Evolutionary conservation across 2,113 vertebrate species (phyloP).

Genomic region (Tyrannus savana): DNA sequence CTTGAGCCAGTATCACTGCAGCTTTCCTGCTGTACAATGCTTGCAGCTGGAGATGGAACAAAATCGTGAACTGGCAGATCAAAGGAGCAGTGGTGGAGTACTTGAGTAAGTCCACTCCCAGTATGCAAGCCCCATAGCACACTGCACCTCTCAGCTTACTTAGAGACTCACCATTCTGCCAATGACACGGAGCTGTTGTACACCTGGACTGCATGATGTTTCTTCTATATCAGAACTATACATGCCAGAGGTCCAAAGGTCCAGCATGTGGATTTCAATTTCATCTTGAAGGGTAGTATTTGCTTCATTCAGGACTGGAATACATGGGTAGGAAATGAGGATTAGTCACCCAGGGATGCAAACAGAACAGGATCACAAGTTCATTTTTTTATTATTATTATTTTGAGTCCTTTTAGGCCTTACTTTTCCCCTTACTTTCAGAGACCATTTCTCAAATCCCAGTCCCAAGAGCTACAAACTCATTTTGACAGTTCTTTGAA

Average conservation of each 20-base stretch:
- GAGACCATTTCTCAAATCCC: background rate
- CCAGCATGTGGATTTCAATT: background rate
- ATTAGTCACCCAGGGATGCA: background rate
- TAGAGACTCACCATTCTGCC: background rate
- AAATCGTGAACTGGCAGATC: background rate
- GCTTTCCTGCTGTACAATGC: background rate
- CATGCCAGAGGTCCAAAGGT: background rate
- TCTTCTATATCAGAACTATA: background rate
- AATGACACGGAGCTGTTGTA: background rate
- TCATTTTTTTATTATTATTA: background rate
- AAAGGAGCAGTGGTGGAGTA: background rate
- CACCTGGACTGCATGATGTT: background rate
- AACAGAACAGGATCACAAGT: background rate
- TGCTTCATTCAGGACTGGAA: background rate
- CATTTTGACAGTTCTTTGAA: background rate
- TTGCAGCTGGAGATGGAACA: background rate
- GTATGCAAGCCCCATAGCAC: background rate
- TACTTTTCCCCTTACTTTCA: background rate
- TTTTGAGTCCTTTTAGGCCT: background rate
- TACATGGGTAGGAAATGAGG: background rate
- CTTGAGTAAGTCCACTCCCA: background rate
- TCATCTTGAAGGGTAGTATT: background rate
- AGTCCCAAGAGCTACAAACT: background rate
- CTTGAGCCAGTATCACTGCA: background rate
- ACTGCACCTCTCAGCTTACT: background rate